These are phyloP conservation scores for Podarcis muralis DNA, from an alignment of 2,113 vertebrate species.

Conservation along the genomic window DNA sequence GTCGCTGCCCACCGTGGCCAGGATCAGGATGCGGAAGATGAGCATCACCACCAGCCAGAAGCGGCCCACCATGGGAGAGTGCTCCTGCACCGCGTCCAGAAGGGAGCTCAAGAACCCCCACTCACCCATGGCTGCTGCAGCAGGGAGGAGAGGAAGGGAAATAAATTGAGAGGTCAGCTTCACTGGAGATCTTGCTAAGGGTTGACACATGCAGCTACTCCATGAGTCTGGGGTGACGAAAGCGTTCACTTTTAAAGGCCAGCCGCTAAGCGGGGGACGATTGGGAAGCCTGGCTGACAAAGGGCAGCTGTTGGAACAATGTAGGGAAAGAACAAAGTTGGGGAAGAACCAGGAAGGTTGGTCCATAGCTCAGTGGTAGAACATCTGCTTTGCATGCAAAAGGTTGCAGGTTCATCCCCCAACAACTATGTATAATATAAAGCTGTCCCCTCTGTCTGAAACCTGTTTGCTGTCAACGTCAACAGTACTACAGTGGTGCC, in stretches of 20 bases:
- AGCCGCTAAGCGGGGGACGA: neutral
- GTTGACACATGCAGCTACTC: neutral
- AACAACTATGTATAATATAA: too few relatives aligned
- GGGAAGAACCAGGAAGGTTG: too few relatives aligned
- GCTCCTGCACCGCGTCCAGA: slow-evolving; percentile 84
- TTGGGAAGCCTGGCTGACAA: too few relatives aligned
- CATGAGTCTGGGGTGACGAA: neutral
- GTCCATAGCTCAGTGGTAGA: too few relatives aligned
- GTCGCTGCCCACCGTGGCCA: slow-evolving; percentile 90
- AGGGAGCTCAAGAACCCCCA: slow-evolving; percentile 86
- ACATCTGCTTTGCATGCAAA: too few relatives aligned
- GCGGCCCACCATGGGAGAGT: slow-evolving; percentile 90
- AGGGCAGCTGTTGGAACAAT: too few relatives aligned
- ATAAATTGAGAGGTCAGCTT: neutral
- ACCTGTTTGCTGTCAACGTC: too few relatives aligned
- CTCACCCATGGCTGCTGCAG: slow-evolving; percentile 81
- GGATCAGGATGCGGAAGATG: slow-evolving; percentile 89
- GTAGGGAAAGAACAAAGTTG: too few relatives aligned
- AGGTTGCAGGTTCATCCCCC: too few relatives aligned
- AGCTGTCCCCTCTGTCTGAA: too few relatives aligned
- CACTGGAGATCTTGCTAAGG: neutral
- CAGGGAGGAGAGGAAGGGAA: neutral
- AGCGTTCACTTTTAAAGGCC: neutral
- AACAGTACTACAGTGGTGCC: too few relatives aligned
- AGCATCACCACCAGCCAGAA: slow-evolving; percentile 93